phyloP scores from a whole-genome alignment of 2,113 vertebrate species.

The Athene noctua region DNA sequence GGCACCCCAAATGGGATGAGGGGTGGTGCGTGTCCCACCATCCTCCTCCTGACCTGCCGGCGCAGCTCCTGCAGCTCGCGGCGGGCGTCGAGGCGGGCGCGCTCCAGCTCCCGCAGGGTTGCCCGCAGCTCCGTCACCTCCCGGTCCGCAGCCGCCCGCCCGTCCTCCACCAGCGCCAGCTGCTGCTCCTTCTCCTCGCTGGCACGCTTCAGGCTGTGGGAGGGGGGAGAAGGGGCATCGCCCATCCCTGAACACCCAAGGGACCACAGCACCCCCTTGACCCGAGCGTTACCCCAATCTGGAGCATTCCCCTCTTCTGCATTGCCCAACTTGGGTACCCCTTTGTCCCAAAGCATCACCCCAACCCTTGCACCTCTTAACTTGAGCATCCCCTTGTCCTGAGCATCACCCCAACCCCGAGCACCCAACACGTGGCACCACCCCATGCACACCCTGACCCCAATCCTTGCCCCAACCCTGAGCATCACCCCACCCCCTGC shows the following conservation, averaged over 20 bases:
- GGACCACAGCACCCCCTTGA: no score
- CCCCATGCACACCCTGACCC: no score
- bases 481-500: no score
- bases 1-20: fast-evolving
- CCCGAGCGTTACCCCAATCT: no score
- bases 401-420: no score
- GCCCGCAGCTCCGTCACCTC: conserved; percentile 84
- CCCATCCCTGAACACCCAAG: no score
- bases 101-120: conserved; percentile 86
- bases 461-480: neutral
- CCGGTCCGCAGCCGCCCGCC: conserved; percentile 73
- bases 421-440: no score
- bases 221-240: neutral
- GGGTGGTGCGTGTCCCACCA: neutral
- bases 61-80: conserved; percentile 92
- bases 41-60: conserved; percentile 72
- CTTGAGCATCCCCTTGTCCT: neutral
- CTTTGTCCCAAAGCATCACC: neutral
- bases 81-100: conserved; percentile 84
- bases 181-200: conserved; percentile 90
- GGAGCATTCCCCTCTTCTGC: no score
- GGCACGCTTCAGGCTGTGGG: conserved; percentile 81
- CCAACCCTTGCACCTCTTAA: neutral
- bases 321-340: no score
- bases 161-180: conserved; percentile 81